A percentile compares a stretch with the other conserved stretches of the same genome.
Evolutionary conservation across 2,888 invertebrate genomes (phyloP).

Genomic region (Amblyjoppa proteus): DNA sequence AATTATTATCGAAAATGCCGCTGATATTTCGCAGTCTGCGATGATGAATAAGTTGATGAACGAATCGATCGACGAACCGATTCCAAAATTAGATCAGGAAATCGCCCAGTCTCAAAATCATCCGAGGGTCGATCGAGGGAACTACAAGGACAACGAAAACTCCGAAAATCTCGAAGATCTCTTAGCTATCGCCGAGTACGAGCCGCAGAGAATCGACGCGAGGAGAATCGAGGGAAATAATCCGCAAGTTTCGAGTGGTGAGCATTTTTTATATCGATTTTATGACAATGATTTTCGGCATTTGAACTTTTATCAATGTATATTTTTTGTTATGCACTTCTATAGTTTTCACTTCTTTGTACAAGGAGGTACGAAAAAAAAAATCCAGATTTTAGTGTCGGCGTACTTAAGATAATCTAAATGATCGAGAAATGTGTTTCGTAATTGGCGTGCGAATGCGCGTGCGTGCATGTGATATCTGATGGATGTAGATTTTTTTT

Average conservation of each 20-base stretch:
- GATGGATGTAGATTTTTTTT: no score
- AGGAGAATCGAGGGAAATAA: slow-evolving; percentile 60
- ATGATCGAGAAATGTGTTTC: no score
- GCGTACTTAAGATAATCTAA: no score
- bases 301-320: background rate
- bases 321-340: background rate
- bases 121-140: slow-evolving; percentile 1
- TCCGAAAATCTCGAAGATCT: slow-evolving; percentile 74
- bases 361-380: no score
- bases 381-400: no score
- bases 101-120: slow-evolving; percentile 62
- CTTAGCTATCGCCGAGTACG: slow-evolving; percentile 75
- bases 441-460: no score
- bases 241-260: slow-evolving; percentile 35
- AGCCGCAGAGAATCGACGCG: slow-evolving; percentile 76
- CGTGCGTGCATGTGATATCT: no score
- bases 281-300: background rate
- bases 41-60: background rate
- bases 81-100: slow-evolving; percentile 60
- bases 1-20: slow-evolving; percentile 39
- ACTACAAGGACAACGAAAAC: slow-evolving; percentile 66
- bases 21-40: slow-evolving; percentile 16
- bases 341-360: background rate
- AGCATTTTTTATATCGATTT: background rate
- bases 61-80: background rate